Evolutionary conservation across 2,888 invertebrate genomes (phyloP).

Genomic region (Andrena trimmerana): DNA sequence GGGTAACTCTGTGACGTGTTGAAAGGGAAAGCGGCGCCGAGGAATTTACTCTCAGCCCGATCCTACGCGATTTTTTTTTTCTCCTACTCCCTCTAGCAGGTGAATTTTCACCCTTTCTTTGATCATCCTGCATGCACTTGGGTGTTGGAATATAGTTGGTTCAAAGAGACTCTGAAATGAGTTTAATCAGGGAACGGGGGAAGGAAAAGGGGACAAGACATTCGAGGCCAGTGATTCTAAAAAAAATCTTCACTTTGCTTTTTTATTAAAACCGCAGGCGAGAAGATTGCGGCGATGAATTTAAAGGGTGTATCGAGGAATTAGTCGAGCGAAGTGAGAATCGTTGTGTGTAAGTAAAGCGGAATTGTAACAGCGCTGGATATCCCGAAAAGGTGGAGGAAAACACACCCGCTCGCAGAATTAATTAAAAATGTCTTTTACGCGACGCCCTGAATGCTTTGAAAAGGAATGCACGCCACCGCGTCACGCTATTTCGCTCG

Average conservation of each 20-base stretch:
- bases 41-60: background rate
- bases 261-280: background rate
- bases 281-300: background rate
- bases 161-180: background rate
- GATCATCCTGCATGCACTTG: background rate
- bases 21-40: background rate
- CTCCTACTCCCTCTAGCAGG: too few relatives aligned
- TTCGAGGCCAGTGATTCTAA: background rate
- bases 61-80: background rate
- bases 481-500: background rate
- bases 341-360: too few relatives aligned
- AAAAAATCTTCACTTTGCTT: background rate
- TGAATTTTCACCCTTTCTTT: background rate
- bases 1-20: background rate
- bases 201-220: background rate
- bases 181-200: background rate
- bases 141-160: background rate
- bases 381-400: background rate
- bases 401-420: background rate
- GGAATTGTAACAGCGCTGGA: too few relatives aligned
- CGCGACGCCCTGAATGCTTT: conserved; percentile 8
- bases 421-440: conserved; percentile 31
- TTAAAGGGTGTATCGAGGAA: background rate
- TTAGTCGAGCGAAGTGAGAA: background rate
- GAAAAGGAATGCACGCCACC: conserved; percentile 26